These are phyloP conservation scores for Abrostola triplasia DNA, from an alignment of 2,888 invertebrate species.

Conservation along the genomic window DNA sequence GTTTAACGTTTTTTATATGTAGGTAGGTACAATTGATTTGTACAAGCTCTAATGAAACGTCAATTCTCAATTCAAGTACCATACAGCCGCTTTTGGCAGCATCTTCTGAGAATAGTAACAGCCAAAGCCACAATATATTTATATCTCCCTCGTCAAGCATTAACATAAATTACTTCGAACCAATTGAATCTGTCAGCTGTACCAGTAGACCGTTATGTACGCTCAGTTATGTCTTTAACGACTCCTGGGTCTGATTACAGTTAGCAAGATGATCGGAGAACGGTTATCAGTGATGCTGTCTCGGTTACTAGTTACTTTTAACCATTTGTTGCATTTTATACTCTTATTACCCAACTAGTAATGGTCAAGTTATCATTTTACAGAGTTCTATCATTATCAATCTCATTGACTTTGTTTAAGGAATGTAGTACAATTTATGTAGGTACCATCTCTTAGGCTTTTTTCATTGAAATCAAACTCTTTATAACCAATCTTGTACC, in stretches of 20 bases:
- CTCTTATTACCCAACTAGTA: no score
- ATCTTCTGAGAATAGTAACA: background rate
- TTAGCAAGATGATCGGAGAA: slow-evolving; percentile 27
- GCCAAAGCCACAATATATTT: background rate
- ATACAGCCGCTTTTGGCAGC: background rate
- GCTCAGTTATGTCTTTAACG: slow-evolving; percentile 37
- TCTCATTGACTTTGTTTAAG: no score
- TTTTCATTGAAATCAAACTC: no score
- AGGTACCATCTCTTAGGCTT: no score
- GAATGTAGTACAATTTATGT: no score
- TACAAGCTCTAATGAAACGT: background rate
- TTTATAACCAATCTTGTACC: no score
- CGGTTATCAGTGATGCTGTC: background rate
- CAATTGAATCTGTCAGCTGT: slow-evolving; percentile 10
- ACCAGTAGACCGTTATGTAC: slow-evolving; percentile 32
- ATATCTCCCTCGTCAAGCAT: background rate
- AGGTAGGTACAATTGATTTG: no score
- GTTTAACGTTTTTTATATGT: no score
- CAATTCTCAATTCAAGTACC: background rate
- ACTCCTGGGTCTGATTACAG: slow-evolving; percentile 11
- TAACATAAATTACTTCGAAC: slow-evolving; percentile 15
- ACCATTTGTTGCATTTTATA: no score
- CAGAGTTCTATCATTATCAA: no score
- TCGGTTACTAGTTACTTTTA: background rate
- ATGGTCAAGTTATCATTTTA: no score